phyloP scores from a whole-genome alignment of 1,140 invertebrate genomes.

The Scaptomyza graminum region DNA sequence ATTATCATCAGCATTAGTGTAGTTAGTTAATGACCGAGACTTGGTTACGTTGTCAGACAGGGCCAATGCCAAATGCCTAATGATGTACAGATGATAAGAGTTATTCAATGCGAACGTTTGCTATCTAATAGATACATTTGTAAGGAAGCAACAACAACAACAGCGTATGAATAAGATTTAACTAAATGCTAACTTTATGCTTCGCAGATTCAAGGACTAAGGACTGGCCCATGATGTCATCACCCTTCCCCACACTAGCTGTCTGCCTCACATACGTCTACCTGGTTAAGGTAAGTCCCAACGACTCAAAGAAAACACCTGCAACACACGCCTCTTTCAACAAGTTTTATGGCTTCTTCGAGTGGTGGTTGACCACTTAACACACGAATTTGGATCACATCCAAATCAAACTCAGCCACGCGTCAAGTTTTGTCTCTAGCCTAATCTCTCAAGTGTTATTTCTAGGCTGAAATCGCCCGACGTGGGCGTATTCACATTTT shows the following conservation, averaged over 20 bases:
- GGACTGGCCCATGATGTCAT: conserved; percentile 93
- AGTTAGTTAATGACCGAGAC: conserved; percentile 21
- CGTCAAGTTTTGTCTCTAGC: neutral
- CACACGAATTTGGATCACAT: conserved; percentile 39
- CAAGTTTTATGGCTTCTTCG: conserved; percentile 29
- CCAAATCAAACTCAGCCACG: conserved; percentile 6
- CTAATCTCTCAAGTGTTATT: conserved; percentile 47
- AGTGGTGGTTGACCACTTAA: conserved; percentile 13
- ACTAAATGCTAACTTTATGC: neutral
- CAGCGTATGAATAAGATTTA: neutral
- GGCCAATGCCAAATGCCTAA: conserved; percentile 58
- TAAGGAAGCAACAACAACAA: conserved; percentile 4
- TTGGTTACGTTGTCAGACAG: conserved; percentile 22
- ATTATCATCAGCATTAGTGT: conserved; percentile 8
- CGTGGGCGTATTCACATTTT: conserved; percentile 17
- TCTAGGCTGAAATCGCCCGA: conserved; percentile 34
- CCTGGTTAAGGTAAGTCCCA: conserved; percentile 88
- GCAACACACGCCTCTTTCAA: conserved; percentile 3
- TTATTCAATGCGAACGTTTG: conserved; percentile 18
- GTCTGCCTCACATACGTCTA: conserved; percentile 91
- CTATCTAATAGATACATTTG: conserved; percentile 41
- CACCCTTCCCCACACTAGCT: conserved; percentile 91
- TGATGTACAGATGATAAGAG: conserved; percentile 61
- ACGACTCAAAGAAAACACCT: too few species aligned
- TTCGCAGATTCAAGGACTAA: conserved; percentile 91